These are phyloP conservation scores for Lordiphosa collinella DNA, from an alignment of 1,140 invertebrate species.

Conservation along the genomic window DNA sequence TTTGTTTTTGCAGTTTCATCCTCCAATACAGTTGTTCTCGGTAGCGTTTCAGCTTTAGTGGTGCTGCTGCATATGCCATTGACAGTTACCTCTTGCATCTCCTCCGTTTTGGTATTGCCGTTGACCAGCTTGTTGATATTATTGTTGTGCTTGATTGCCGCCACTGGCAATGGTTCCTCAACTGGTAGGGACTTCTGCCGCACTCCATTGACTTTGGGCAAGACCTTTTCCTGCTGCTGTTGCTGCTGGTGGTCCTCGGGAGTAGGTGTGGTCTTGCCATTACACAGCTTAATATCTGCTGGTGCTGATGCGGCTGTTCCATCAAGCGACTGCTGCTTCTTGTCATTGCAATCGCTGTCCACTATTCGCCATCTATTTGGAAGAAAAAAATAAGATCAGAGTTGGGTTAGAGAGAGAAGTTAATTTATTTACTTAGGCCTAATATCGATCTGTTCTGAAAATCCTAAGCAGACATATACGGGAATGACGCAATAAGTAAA, in stretches of 20 bases:
- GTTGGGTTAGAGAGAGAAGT: neutral
- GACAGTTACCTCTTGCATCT: neutral
- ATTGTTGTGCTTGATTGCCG: conserved; percentile 26
- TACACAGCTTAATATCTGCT: conserved; percentile 4
- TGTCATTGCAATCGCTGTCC: conserved; percentile 72
- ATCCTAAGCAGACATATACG: too few species aligned
- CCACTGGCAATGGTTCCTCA: neutral
- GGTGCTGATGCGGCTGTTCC: conserved; percentile 1
- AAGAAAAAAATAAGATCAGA: too few species aligned
- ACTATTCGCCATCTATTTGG: conserved; percentile 84
- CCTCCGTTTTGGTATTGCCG: conserved; percentile 25
- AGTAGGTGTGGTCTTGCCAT: conserved; percentile 5
- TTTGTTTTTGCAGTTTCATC: conserved; percentile 5
- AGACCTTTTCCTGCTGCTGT: neutral
- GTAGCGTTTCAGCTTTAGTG: conserved; percentile 2
- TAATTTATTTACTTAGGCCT: too few species aligned
- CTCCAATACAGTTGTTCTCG: neutral
- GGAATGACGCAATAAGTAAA: too few species aligned
- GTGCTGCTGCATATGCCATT: conserved; percentile 37
- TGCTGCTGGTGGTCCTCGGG: too few species aligned
- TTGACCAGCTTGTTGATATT: conserved; percentile 49
- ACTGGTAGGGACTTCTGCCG: conserved; percentile 11
- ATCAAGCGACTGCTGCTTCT: conserved; percentile 23
- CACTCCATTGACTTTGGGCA: conserved; percentile 46
- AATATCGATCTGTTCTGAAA: too few species aligned